Evolutionary conservation across 2,797 vertebrate genomes (phyloP).

Genomic region (Fundulus diaphanus): DNA sequence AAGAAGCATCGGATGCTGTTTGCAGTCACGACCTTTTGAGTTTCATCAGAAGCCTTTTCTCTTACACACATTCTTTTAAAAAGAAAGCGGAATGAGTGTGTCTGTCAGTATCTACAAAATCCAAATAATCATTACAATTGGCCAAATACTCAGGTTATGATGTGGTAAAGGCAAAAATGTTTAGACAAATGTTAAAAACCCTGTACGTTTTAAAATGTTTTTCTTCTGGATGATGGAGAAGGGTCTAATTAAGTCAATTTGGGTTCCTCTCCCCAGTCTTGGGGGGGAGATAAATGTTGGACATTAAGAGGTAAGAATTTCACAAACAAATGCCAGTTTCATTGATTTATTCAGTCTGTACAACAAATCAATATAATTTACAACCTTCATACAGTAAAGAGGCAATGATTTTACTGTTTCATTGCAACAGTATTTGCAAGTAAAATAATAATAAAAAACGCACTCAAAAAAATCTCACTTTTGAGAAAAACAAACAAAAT

Average conservation of each 20-base stretch:
- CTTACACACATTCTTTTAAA: neutral
- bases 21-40: neutral
- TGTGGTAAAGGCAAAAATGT: neutral
- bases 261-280: neutral
- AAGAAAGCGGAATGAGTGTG: neutral
- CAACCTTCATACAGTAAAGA: constrained; percentile 60
- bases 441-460: too few relatives aligned
- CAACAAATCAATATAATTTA: constrained; percentile 65
- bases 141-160: neutral
- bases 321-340: constrained; percentile 21
- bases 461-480: constrained; percentile 40
- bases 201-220: neutral
- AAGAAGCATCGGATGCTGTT: neutral
- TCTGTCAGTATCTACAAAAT: neutral
- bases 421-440: constrained; percentile 49
- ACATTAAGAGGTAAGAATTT: neutral
- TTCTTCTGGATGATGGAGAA: neutral
- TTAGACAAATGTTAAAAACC: neutral
- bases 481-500: constrained; percentile 68
- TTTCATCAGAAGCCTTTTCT: neutral
- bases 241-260: too few relatives aligned
- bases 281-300: neutral
- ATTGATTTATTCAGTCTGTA: constrained; percentile 66
- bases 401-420: constrained; percentile 59
- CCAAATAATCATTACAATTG: neutral